phyloP scores from a whole-genome alignment of 2,888 invertebrate species.

The Tribolium freemani region DNA sequence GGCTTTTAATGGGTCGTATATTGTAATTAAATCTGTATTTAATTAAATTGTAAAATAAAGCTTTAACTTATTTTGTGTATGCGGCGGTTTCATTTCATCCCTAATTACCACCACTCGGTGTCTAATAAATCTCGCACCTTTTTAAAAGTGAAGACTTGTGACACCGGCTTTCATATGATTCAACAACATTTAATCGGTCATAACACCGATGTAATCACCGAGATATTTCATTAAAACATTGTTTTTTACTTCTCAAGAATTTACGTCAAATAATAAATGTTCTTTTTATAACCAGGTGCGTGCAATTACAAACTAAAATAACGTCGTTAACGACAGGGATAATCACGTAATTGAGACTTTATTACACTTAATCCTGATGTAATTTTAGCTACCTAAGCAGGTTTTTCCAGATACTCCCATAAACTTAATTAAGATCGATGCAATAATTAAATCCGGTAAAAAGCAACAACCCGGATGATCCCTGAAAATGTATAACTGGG shows the following conservation, averaged over 20 bases:
- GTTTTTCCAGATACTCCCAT: not conserved
- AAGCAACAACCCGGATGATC: not conserved
- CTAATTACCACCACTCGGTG: conserved; percentile 24
- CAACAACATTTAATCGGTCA: conserved; percentile 9
- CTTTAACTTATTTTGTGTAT: conserved; percentile 68
- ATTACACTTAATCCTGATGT: conserved; percentile 1
- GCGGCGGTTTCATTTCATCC: conserved; percentile 32
- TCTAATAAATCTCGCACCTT: conserved; percentile 19
- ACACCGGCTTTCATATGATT: conserved; percentile 10
- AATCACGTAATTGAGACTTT: not conserved
- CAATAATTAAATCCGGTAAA: not conserved
- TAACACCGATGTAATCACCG: not conserved
- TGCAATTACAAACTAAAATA: conserved; percentile 11
- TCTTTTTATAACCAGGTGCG: conserved; percentile 11
- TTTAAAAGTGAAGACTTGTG: not conserved
- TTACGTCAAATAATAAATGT: not conserved
- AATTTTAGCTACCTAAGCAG: not conserved
- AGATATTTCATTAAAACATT: not conserved
- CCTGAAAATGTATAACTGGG: not conserved
- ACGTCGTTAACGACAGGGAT: conserved; percentile 1
- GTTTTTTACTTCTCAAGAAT: not conserved
- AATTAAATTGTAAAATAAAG: conserved; percentile 67
- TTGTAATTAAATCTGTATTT: conserved; percentile 65
- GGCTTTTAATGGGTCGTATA: conserved; percentile 66
- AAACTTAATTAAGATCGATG: conserved; percentile 4